Conservation (phyloP, 2,888 invertebrate genomes). For the Rugalucina vietnamica region DNA sequence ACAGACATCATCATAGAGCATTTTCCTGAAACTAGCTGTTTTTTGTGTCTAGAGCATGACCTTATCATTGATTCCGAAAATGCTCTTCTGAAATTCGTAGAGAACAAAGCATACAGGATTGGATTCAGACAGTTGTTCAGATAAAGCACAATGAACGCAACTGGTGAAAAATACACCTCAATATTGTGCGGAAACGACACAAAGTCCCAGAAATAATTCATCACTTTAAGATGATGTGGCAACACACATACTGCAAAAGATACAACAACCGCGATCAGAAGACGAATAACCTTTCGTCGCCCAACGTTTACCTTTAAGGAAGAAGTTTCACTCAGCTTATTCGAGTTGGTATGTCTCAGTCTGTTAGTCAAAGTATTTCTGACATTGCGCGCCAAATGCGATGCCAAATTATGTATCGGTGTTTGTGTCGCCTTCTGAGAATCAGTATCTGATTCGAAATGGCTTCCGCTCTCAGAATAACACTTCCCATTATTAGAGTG, state of each 20-base stretch:
- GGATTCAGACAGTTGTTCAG: conserved; percentile 96
- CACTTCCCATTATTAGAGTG: background rate
- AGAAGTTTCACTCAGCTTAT: background rate
- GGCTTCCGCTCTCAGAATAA: background rate
- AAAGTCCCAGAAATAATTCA: conserved; percentile 93
- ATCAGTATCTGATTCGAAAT: too few species aligned
- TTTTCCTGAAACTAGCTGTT: too few species aligned
- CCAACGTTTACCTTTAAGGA: background rate
- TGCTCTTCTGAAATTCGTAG: conserved; percentile 91
- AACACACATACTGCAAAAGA: conserved; percentile 95
- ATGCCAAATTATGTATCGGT: too few species aligned
- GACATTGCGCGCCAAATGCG: too few species aligned
- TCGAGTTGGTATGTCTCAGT: background rate
- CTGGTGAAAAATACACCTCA: conserved; percentile 88
- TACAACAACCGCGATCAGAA: conserved; percentile 94
- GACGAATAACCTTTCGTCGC: conserved; percentile 90
- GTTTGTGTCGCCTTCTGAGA: background rate
- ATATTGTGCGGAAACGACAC: conserved; percentile 81
- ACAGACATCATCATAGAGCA: too few species aligned
- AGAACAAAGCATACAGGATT: conserved; percentile 93
- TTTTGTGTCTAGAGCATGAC: too few species aligned
- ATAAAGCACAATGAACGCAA: conserved; percentile 94
- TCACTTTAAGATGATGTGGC: conserved; percentile 90
- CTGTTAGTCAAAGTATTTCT: too few species aligned
- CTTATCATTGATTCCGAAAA: too few species aligned